Evolutionary conservation across 1,140 invertebrate species (phyloP), one percentile per base, ranked within the genome.

Genomic region (Ceratina japonica): DNA sequence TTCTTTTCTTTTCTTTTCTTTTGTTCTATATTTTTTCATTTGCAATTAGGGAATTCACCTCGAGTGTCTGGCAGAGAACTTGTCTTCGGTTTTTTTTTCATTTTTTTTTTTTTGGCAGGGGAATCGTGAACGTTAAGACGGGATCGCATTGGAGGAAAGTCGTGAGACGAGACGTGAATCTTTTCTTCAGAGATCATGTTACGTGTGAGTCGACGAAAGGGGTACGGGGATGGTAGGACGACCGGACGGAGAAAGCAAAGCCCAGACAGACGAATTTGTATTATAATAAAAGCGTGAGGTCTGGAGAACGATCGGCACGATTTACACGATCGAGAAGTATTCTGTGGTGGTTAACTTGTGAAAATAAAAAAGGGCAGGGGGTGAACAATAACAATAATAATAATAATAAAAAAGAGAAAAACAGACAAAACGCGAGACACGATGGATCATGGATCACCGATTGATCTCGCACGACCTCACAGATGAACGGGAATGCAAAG

Each of bases 401-500:
- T n/a, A n/a, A n/a, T n/a, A n/a, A n/a, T 3, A 3, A 16, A 5
- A 0, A 52, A 66, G 4, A 22, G 59, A 70, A n/a, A 66, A 56
- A 64, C 76, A 75, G 72, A 71, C 68, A 44, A n/a, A n/a, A 44
- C 37, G 37, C 20, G 71, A 58, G 61, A 72, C 75, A 72, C 64
- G 12, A n/a, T 49, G 59, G 63, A 68, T 76, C 61, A 59, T 73
- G 63, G 31, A 71, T 73, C 80, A 86, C 88, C 87, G 90, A 91
- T 90, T 84, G 85, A 88, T 87, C 87, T 87, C 81, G 70, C 72
- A 52, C 75, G 72, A 82, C 82, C 86, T 84, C 81, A 81, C 80
- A 66, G 79, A 89, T 87, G 86, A 87, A 86, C 83, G 84, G 86
- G 78, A 85, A 65, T 83, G 91, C 90, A 89, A 90, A 91, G 89